Evolutionary conservation across 1,140 invertebrate species (phyloP).

Genomic region (Bombus pyrosoma): DNA sequence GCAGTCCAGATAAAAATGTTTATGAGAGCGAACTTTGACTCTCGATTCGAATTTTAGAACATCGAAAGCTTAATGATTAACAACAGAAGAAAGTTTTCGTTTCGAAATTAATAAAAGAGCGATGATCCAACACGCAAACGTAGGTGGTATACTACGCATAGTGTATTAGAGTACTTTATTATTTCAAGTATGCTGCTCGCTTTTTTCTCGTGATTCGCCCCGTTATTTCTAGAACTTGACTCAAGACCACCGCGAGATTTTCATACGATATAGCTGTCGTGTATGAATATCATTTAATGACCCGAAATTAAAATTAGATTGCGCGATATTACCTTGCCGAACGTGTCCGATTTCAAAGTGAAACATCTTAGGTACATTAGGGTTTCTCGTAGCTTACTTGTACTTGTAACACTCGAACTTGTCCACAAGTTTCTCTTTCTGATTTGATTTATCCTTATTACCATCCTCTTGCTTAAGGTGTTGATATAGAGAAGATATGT

Average conservation of each 20-base stretch:
- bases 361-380: neutral
- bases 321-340: conserved; percentile 1
- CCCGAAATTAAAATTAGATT: conserved; percentile 40
- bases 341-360: conserved; percentile 29
- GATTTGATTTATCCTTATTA: neutral
- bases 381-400: neutral
- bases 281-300: conserved; percentile 24
- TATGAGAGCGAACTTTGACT: neutral
- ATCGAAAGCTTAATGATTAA: neutral
- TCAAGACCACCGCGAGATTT: conserved; percentile 23
- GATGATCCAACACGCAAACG: neutral
- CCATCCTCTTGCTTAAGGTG: neutral
- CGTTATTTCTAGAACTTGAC: conserved; percentile 49
- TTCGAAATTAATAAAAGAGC: neutral
- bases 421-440: neutral
- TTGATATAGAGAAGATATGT: neutral
- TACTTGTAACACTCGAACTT: neutral
- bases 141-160: neutral
- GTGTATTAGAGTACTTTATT: neutral
- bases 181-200: neutral
- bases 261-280: neutral
- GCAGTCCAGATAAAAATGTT: neutral
- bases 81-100: no score
- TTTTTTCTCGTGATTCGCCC: conserved; percentile 29
- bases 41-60: neutral